Conservation (phyloP, 2,888 invertebrate species). For the Drosophila falleni region DNA sequence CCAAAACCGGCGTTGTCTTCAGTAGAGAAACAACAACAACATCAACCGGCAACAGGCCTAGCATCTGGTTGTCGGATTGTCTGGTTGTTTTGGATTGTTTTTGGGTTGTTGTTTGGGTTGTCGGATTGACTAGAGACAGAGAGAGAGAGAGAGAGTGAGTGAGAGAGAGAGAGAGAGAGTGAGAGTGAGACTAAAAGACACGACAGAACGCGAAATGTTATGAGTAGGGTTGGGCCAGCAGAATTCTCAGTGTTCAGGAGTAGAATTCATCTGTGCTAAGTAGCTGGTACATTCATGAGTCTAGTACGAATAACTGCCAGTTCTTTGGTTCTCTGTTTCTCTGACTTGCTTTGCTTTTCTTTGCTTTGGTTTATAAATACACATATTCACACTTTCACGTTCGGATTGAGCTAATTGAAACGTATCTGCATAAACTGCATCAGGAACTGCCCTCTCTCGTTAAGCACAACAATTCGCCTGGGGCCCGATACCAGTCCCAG, state of each 20-base stretch:
- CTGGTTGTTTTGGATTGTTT: constrained; percentile 36
- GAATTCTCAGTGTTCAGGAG: constrained; percentile 1
- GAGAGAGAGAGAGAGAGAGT: background rate
- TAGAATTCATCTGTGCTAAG: constrained; percentile 21
- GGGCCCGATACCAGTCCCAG: constrained; percentile 24
- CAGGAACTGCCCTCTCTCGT: constrained; percentile 63
- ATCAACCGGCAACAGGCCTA: constrained; percentile 26
- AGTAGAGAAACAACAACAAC: constrained; percentile 23
- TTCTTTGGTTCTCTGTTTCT: background rate
- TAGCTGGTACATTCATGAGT: constrained; percentile 24
- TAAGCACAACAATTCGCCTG: constrained; percentile 45
- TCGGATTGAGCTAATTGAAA: constrained; percentile 79
- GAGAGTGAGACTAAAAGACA: background rate
- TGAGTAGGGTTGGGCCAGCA: background rate
- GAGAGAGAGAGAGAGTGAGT: background rate
- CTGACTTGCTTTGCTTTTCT: background rate
- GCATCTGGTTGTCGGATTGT: constrained; percentile 53
- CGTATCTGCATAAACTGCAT: constrained; percentile 76
- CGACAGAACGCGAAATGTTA: background rate
- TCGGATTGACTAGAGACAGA: constrained; percentile 38
- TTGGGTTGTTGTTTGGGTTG: constrained; percentile 34
- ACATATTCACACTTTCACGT: constrained; percentile 78
- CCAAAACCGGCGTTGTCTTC: constrained; percentile 53
- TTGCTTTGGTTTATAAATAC: constrained; percentile 62
- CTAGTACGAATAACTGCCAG: constrained; percentile 11